phyloP scores from a whole-genome alignment of 53 echinoderm and acorn worm species.

The Apostichopus leukothele region DNA sequence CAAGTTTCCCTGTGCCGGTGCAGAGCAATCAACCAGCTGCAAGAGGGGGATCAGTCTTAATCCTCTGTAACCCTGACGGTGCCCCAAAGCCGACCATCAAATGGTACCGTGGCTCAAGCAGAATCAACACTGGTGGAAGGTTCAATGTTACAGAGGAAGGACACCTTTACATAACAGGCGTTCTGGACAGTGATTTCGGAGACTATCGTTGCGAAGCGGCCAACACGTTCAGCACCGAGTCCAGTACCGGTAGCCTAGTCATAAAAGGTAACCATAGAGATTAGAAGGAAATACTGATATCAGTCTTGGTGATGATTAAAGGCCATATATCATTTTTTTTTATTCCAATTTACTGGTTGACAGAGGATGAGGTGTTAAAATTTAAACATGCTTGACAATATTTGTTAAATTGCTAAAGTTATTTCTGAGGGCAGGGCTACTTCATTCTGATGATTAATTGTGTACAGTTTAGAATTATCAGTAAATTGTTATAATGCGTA shows the following conservation, averaged over 20 bases:
- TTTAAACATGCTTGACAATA: too few species aligned
- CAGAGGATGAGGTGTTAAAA: too few species aligned
- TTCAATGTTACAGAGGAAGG: constrained; percentile 60
- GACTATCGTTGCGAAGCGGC: constrained; percentile 71
- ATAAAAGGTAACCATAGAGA: constrained; percentile 64
- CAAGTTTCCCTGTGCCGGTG: constrained; percentile 59
- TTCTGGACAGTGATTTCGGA: constrained; percentile 67
- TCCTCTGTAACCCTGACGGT: constrained; percentile 71
- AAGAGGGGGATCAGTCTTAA: constrained; percentile 59
- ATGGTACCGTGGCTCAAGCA: constrained; percentile 56
- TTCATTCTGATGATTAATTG: too few species aligned
- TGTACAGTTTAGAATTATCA: too few species aligned
- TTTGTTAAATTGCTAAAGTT: too few species aligned
- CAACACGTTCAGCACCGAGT: constrained; percentile 55
- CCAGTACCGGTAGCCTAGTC: constrained; percentile 58
- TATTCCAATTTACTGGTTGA: too few species aligned
- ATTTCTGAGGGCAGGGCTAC: too few species aligned
- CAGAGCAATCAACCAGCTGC: constrained; percentile 78
- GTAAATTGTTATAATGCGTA: too few species aligned
- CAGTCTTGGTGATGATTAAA: too few species aligned
- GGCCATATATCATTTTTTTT: too few species aligned
- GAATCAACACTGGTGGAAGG: constrained; percentile 50
- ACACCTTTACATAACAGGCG: constrained; percentile 63
- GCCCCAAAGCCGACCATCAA: constrained; percentile 74
- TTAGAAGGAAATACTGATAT: too few species aligned